Conservation (phyloP, 2,888 invertebrate genomes). For the Syrphus vitripennis region DNA sequence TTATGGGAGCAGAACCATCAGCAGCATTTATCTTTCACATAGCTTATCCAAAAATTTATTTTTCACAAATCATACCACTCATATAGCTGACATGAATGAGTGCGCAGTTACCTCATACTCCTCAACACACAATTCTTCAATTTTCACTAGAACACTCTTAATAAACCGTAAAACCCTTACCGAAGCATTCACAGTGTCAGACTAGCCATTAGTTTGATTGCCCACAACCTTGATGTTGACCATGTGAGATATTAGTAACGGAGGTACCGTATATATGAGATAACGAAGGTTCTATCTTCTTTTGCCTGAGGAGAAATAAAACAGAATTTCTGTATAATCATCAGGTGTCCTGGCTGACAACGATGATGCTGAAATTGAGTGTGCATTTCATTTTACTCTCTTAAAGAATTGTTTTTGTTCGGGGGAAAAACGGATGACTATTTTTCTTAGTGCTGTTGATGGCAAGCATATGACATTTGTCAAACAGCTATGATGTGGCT, state of each 20-base stretch:
- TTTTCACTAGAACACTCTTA: conserved; percentile 38
- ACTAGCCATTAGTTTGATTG: conserved; percentile 56
- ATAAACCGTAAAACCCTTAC: conserved; percentile 55
- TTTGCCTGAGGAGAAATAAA: not conserved
- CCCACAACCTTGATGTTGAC: conserved; percentile 20
- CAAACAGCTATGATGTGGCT: conserved; percentile 29
- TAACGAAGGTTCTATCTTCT: not conserved
- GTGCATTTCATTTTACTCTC: conserved; percentile 12
- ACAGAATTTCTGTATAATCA: conserved; percentile 28
- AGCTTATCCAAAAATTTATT: conserved; percentile 33
- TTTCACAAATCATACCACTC: not conserved
- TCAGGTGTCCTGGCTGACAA: conserved; percentile 45
- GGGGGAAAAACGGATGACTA: not conserved
- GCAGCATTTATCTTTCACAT: conserved; percentile 19
- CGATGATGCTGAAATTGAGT: conserved; percentile 41
- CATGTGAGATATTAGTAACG: not conserved
- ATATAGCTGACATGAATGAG: conserved; percentile 5
- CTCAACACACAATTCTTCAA: not conserved
- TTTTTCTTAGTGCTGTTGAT: conserved; percentile 4
- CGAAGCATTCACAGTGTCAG: conserved; percentile 9
- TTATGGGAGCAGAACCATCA: conserved; percentile 7
- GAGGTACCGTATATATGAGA: too few species aligned
- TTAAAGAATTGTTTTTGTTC: not conserved
- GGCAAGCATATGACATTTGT: conserved; percentile 22
- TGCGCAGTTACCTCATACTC: not conserved